phyloP scores from a whole-genome alignment of 1,140 invertebrate species.

The Leptinotarsa undecemlineata region DNA sequence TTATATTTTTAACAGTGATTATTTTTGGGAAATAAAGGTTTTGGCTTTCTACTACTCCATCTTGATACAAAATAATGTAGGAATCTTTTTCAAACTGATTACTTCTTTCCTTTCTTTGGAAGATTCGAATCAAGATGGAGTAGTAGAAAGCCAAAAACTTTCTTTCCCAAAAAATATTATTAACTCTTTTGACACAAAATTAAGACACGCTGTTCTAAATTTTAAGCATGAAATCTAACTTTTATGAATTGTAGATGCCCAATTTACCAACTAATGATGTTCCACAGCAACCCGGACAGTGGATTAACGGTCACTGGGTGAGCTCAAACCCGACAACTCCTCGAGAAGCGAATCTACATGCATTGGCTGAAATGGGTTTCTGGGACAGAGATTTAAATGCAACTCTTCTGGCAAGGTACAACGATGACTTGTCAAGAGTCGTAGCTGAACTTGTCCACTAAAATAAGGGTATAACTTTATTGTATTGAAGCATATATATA shows the following conservation, averaged over 20 bases:
- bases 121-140: no score
- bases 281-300: slow-evolving; percentile 43
- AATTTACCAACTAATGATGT: not conserved
- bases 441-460: slow-evolving; percentile 52
- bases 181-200: no score
- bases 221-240: no score
- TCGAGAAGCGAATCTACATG: slow-evolving; percentile 43
- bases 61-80: no score
- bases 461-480: slow-evolving; percentile 18
- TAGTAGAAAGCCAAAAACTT: no score
- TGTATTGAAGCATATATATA: not conserved
- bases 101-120: no score
- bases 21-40: no score
- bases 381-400: slow-evolving; percentile 51
- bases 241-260: not conserved
- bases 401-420: slow-evolving; percentile 49
- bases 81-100: no score
- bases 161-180: no score
- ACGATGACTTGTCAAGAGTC: slow-evolving; percentile 51
- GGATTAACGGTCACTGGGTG: slow-evolving; percentile 53
- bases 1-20: no score
- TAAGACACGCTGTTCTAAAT: no score
- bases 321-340: slow-evolving; percentile 40
- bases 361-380: slow-evolving; percentile 53
- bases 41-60: no score